phyloP scores from a whole-genome alignment of 35 echinoderm and acorn worm species.

The Apostichopus californicus region DNA sequence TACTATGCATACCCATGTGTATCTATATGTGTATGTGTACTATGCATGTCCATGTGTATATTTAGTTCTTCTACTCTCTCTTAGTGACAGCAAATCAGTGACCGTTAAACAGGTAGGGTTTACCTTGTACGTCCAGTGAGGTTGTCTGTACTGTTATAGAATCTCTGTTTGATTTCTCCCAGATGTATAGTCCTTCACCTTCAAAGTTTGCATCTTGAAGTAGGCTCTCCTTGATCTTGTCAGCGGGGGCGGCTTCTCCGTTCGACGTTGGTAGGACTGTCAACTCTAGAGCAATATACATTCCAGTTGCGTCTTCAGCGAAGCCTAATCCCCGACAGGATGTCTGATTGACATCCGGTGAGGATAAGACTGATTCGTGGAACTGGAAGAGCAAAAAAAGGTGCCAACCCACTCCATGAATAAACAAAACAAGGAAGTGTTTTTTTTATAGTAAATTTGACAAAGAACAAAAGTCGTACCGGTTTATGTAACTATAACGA shows the following conservation, averaged over 20 bases:
- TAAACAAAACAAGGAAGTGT: background rate
- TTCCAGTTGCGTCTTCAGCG: background rate
- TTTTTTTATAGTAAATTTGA: background rate
- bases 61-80: too few species aligned
- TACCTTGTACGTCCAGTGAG: background rate
- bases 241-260: background rate
- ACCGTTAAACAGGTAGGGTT: too few species aligned
- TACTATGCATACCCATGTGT: too few species aligned
- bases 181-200: background rate
- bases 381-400: background rate
- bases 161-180: background rate
- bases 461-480: too few species aligned
- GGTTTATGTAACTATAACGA: too few species aligned
- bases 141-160: background rate
- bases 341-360: background rate
- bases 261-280: background rate
- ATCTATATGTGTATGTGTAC: too few species aligned
- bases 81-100: too few species aligned
- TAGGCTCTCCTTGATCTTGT: background rate
- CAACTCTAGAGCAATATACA: background rate
- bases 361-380: background rate
- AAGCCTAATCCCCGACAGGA: background rate
- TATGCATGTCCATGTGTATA: too few species aligned
- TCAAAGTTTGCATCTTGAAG: background rate
- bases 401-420: background rate